Evolutionary conservation across 2,797 vertebrate genomes (phyloP).

Genomic region (Sebastes cheni): DNA sequence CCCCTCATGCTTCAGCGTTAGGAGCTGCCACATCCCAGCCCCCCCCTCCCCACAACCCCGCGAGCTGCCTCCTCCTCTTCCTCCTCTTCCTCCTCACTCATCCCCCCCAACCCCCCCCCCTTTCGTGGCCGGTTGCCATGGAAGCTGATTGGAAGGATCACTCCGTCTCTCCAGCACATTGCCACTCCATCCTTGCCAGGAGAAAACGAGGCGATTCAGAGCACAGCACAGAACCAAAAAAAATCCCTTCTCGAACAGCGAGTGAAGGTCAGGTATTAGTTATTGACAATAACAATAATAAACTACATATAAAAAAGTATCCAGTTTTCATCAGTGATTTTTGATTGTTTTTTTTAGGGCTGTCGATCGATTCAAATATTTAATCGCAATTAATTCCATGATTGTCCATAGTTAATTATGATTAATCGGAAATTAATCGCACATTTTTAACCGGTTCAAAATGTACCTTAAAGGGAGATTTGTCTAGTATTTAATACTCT

Average conservation of each 20-base stretch:
- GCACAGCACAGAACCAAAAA: slow-evolving; percentile 18
- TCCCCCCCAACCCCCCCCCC: background rate
- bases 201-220: slow-evolving; percentile 49
- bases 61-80: slow-evolving; percentile 50
- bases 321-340: background rate
- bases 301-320: background rate
- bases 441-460: too few relatives aligned
- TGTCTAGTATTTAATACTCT: too few relatives aligned
- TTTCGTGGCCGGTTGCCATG: slow-evolving; percentile 73
- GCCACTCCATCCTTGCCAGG: slow-evolving; percentile 47
- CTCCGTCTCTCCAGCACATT: slow-evolving; percentile 61
- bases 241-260: background rate
- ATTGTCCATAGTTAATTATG: too few relatives aligned
- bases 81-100: background rate
- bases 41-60: slow-evolving; percentile 62
- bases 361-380: too few relatives aligned
- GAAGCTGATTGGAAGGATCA: slow-evolving; percentile 78
- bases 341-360: background rate
- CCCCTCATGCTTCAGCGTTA: slow-evolving; percentile 29
- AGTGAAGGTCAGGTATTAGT: background rate
- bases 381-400: background rate
- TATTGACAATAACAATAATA: background rate
- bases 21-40: slow-evolving; percentile 63
- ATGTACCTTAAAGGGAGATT: too few relatives aligned
- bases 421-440: too few relatives aligned